Conservation (phyloP, 2,113 vertebrate species). For the Tinamus guttatus region DNA sequence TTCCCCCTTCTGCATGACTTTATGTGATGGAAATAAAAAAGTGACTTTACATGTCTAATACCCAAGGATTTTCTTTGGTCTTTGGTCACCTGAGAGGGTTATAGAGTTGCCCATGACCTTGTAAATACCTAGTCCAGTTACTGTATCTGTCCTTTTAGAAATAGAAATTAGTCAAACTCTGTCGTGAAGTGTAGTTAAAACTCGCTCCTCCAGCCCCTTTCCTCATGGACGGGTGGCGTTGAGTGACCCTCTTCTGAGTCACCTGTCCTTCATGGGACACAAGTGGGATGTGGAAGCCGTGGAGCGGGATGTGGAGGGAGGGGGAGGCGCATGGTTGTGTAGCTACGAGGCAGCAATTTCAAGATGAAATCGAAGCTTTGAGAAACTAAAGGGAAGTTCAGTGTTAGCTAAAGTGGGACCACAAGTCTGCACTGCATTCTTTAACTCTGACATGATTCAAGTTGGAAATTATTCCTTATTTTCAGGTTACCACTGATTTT, state of each 20-base stretch:
- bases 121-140: not conserved
- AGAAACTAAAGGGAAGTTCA: not conserved
- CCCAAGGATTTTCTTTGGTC: not conserved
- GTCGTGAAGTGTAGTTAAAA: not conserved
- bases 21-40: not conserved
- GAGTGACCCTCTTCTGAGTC: not conserved
- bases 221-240: not conserved
- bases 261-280: not conserved
- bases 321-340: not conserved
- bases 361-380: not conserved
- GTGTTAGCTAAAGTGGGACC: not conserved
- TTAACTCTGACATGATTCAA: not conserved
- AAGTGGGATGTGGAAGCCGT: not conserved
- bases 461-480: not conserved
- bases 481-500: not conserved
- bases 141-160: not conserved
- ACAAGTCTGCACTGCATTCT: not conserved
- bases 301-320: not conserved
- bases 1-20: not conserved
- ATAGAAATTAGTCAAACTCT: not conserved
- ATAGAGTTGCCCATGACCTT: not conserved
- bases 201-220: not conserved
- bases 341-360: not conserved
- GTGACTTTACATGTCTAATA: not conserved
- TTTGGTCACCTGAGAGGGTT: not conserved